Evolutionary conservation across 2,797 vertebrate genomes (phyloP), one percentile per base, ranked within the genome.

Genomic region (Carcharodon carcharias): DNA sequence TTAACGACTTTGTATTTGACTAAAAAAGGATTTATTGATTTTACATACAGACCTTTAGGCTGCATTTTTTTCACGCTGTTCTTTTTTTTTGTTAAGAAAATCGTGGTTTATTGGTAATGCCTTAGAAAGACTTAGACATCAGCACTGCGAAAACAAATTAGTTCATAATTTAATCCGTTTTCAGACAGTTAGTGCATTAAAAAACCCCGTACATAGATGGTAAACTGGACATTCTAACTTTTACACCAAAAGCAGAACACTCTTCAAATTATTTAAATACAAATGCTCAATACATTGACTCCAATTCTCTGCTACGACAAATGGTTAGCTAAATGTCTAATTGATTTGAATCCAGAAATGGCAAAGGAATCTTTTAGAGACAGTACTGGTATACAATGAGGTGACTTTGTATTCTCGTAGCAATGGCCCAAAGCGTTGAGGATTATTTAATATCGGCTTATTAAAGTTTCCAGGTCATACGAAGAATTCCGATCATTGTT

Each of bases 11-110:
- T 73, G 50, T 31, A 56, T 95, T n/a, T 77, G 67, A 77, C 67
- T 71, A 95, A 95, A 95, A 95, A 77, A 77, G 69, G 94, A 77
- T 4, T 92, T 77, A 95, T 95, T 77, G 94, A 95, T 95, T 95
- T 77, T 31, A 54, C 26, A 95, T 56, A 73, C 67, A 35, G 16
- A 95, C 23, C 94, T 95, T 77, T 95, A 73, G 67, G 69, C 94
- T 95, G 94, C 50, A 77, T 73, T 95, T 95, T 82, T 31, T 95
- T 73, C 69, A 95, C 40, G 94, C 69, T 71, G 94, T 95, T 73
- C 94, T 77, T 71, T 35, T 95, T 50, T 67, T 91, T 87, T 18
- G 26, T 93, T 45, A 67, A 63, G n/a, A 77, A 95, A 95, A 77
- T 95, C 45, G 23, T 31, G 67, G 4, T 77, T 50, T 73, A 56